Conservation (phyloP, 2,113 vertebrate genomes). For the Notarius quadriscutis region DNA sequence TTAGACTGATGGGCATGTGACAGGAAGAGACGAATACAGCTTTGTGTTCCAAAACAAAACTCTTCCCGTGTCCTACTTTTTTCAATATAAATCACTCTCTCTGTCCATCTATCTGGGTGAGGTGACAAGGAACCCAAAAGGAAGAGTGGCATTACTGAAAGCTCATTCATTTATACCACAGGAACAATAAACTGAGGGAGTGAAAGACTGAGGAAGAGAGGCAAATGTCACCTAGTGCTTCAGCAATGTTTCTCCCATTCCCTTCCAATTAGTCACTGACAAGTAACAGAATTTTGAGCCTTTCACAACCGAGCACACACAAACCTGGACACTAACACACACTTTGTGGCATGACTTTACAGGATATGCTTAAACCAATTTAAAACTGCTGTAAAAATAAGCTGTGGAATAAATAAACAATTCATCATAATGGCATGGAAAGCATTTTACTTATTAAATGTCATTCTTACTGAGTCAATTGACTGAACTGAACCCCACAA, state of each 20-base stretch:
- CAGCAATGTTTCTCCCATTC: constrained; percentile 1
- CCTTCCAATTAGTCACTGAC: constrained; percentile 29
- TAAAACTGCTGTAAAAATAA: constrained; percentile 1
- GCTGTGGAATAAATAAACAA: not conserved
- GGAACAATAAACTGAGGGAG: not conserved
- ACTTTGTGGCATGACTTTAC: not conserved
- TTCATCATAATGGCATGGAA: not conserved
- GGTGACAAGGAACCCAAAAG: constrained; percentile 10
- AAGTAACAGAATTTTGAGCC: constrained; percentile 1
- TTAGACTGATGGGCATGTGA: constrained; percentile 18
- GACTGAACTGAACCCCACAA: not conserved
- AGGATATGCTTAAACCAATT: constrained; percentile 2
- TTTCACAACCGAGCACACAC: not conserved
- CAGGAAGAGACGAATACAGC: constrained; percentile 5
- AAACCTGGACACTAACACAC: not conserved
- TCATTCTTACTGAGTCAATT: not conserved
- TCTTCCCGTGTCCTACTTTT: not conserved
- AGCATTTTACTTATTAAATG: not conserved
- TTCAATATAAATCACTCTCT: not conserved
- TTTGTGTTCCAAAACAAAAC: constrained; percentile 1
- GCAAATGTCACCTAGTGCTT: constrained; percentile 10
- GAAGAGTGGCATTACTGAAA: constrained; percentile 6
- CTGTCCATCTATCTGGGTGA: constrained; percentile 8
- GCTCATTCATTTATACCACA: constrained; percentile 31
- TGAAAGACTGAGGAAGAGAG: constrained; percentile 8